These are phyloP conservation scores for Carettochelys insculpta DNA, from an alignment of 2,113 vertebrate genomes.

Conservation along the genomic window DNA sequence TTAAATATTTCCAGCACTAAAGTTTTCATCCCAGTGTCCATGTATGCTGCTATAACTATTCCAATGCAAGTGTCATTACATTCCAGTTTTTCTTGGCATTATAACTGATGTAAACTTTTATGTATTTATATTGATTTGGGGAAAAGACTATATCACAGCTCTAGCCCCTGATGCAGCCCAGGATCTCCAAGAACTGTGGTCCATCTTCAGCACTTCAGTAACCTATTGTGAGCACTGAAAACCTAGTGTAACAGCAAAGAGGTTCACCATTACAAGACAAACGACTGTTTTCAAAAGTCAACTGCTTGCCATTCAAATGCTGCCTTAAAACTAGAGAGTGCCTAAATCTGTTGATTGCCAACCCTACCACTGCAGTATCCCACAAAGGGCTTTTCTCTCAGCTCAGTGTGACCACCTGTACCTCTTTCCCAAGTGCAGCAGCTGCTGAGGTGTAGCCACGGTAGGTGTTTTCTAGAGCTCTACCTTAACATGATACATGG, in stretches of 20 bases:
- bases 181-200: conserved; percentile 72
- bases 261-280: conserved; percentile 74
- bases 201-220: conserved; percentile 73
- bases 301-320: conserved; percentile 82
- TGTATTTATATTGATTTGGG: conserved; percentile 72
- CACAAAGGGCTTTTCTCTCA: conserved; percentile 79
- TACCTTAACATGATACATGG: conserved; percentile 66
- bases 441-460: conserved; percentile 73
- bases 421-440: conserved; percentile 66
- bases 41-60: conserved; percentile 79
- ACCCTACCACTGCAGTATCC: conserved; percentile 78
- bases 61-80: conserved; percentile 77
- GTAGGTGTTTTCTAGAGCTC: conserved; percentile 78
- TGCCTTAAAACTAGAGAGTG: conserved; percentile 88
- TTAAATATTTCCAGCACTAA: conserved; percentile 72
- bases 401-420: conserved; percentile 57
- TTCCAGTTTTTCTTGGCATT: conserved; percentile 76
- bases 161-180: conserved; percentile 73
- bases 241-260: conserved; percentile 72
- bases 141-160: conserved; percentile 75
- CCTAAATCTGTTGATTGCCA: conserved; percentile 84
- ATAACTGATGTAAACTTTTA: conserved; percentile 68
- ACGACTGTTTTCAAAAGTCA: conserved; percentile 76
- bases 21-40: conserved; percentile 75
- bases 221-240: conserved; percentile 74